Evolutionary conservation across 92 coral and sea anemone genomes (phyloP), one percentile per base, ranked within the genome.

Genomic region (Epizoanthus rinbou): DNA sequence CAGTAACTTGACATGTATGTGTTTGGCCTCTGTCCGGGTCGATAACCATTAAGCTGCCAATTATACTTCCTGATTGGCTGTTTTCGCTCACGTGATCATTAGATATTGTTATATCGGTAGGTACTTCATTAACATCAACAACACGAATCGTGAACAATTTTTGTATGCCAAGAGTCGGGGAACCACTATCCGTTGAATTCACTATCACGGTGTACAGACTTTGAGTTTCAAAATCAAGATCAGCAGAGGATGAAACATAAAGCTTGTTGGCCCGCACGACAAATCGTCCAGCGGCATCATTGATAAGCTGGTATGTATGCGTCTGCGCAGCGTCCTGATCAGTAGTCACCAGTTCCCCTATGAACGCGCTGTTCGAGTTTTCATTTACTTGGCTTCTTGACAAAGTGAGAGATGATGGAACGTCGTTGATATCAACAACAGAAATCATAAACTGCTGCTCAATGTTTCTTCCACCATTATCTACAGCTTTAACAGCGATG

Each of bases 1-100:
- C 92, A 60, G 82, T 75, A 6, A 92, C 93, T 57, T 86, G 87
- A 62, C 99, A 96, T 1, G 15, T 87, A 76, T 91, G 98, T 13
- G 93, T 86, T 52, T 96, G 99, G 81, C 94, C 87, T 80, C 81
- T 89, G 80, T 96, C 99, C 10, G 99, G 99, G 80, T 96, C 99
- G 18, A 79, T 85, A 58, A 96, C 94, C 23, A 25, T 91, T 50
- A 96, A 88, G 64, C 80, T 90, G 22, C 98, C 99, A 75, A 96
- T 85, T 82, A 69, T 71, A 47, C 91, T 94, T 43, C 98, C 97
- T 10, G 86, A 47, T 45, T 65, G 84, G 82, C 98, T 96, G 84
- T 96, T 96, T 87, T 96, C 99, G 13, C 64, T 56, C 70, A 96
- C 88, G 72, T 59, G 87, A n/a, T 70, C 52, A 39, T 86, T 88